Evolutionary conservation across 2,113 vertebrate genomes (phyloP), one percentile per base, ranked within the genome.

Genomic region (Nettapus auritus): DNA sequence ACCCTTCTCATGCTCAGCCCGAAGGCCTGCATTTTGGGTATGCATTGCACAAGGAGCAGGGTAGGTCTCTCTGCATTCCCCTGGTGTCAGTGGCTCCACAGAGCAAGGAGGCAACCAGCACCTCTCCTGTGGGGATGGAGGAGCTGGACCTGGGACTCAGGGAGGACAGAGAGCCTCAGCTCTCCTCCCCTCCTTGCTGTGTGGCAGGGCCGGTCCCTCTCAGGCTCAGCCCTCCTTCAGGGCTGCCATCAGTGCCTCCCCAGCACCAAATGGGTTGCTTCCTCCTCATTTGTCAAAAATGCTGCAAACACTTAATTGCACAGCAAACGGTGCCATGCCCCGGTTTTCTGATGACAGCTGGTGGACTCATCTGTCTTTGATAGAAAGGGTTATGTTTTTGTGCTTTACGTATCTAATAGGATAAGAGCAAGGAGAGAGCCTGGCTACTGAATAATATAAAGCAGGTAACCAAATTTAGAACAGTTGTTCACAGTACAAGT

Each of bases 391-490:
- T 31, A 82, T 92, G 77, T 88, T n/a, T 56, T 83, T 76, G 63
- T 46, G 48, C 29, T 92, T 50, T 36, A 85, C 1, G 3, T 68
- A 79, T 74, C 80, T 71, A 52, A 42, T 42, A 91, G 92, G 86
- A 8, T 67, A 48, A 67, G 85, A 79, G 68, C 56, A 79, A 76
- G 77, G 59, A 64, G 31, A 55, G 68, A 91, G 80, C 82, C 86
- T 76, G 77, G 89, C 84, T 93, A 86, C 96, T 66, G 77, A 90
- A 67, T 74, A 84, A 94, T 84, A 84, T 40, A 25, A 74, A 95
- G 90, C 94, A 96, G 91, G 93, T 94, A 97, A 91, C 94, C 91
- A 79, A 92, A 96, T 95, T 97, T 95, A 95, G 97, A 96, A 63
- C 92, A 88, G 93, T 90, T 95, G 88, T 86, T 97, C 95, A 91